Conservation (phyloP, 1,140 invertebrate genomes). For the Nomia melanderi region DNA sequence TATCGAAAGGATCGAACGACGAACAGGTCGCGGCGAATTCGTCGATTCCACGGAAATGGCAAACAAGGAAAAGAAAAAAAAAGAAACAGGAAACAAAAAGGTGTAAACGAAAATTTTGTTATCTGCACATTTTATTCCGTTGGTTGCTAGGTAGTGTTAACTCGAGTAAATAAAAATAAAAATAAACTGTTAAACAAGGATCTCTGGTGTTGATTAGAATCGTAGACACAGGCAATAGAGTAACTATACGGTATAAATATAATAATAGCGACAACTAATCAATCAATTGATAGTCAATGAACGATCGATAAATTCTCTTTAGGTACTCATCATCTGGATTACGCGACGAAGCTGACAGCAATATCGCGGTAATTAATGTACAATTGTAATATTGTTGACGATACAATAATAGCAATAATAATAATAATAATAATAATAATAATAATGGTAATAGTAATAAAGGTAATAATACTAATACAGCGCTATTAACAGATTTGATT, state of each 20-base stretch:
- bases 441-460: conserved; percentile 36
- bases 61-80: background rate
- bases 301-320: conserved; percentile 65
- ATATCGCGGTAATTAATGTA: conserved; percentile 62
- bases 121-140: conserved; percentile 31
- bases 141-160: conserved; percentile 17
- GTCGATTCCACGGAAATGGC: background rate
- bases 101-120: conserved; percentile 1
- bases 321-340: conserved; percentile 42
- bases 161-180: background rate
- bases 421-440: conserved; percentile 40
- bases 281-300: conserved; percentile 58
- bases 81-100: conserved; percentile 13
- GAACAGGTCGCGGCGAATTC: too few species aligned
- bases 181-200: conserved; percentile 9
- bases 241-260: conserved; percentile 67
- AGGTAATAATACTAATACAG: conserved; percentile 34
- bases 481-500: conserved; percentile 62
- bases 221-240: conserved; percentile 64
- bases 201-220: conserved; percentile 9
- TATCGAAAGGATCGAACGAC: too few species aligned
- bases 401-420: conserved; percentile 32
- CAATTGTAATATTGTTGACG: conserved; percentile 58
- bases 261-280: conserved; percentile 62
- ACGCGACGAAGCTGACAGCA: conserved; percentile 44